Evolutionary conservation across 1,140 invertebrate genomes (phyloP).

Genomic region (Pinna nobilis): DNA sequence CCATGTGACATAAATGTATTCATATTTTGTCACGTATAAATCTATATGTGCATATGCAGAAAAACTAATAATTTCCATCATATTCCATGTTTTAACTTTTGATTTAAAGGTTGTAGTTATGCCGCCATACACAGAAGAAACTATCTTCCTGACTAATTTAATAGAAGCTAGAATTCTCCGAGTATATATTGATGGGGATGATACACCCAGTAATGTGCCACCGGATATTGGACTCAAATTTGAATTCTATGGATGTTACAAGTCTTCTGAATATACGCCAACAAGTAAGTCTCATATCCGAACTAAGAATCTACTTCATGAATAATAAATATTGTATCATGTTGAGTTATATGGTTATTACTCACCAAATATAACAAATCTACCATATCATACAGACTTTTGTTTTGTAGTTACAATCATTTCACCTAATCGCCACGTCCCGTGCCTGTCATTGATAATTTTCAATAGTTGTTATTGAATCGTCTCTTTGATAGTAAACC

Average conservation of each 20-base stretch:
- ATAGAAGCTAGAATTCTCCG: constrained; percentile 37
- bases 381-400: background rate
- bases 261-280: constrained; percentile 17
- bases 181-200: constrained; percentile 38
- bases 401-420: background rate
- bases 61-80: background rate
- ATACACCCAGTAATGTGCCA: background rate
- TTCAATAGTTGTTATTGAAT: too few relatives aligned
- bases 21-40: background rate
- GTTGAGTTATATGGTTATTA: background rate
- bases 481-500: too few relatives aligned
- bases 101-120: constrained; percentile 21
- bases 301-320: background rate
- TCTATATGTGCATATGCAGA: background rate
- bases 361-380: background rate
- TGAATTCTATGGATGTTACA: constrained; percentile 44
- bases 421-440: background rate
- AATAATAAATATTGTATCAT: background rate
- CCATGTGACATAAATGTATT: too few relatives aligned
- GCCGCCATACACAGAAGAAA: constrained; percentile 1
- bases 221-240: constrained; percentile 40
- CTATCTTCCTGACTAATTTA: background rate
- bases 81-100: background rate
- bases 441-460: too few relatives aligned
- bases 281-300: constrained; percentile 10